Base-by-base conservation (phyloP, 1,140 invertebrate species). In the Drosophila ogumai region DNA sequence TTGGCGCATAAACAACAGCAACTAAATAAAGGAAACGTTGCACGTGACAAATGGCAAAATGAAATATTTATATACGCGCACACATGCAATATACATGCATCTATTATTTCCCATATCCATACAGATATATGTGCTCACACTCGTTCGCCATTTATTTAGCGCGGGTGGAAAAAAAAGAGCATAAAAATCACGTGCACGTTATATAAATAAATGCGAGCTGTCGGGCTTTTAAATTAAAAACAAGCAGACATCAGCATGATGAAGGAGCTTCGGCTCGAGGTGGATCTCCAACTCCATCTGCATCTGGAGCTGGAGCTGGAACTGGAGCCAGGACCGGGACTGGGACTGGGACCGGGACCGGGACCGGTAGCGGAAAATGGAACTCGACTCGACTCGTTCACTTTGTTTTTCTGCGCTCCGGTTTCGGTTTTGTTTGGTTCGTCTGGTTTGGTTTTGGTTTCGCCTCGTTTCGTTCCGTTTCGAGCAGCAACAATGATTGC, bases 1-100 rank as follows among this genome's bases (percentile, higher is more conserved):
- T 84, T 78, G 76, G 54, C 58, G 74, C 75, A 90, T 90, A 79
- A 90, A 84, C 77, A 90, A 90, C 34, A 36, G 50, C 65, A 58
- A 56, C 50, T 58, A 58, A 57, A 69, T 38, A 69, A 69, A 69
- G 67, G 54, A 72, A 59, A 59, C 31, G 55, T 72, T 90, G 69
- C 85, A 90, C 81, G 85, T 90, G 85, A 90, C 85, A 90, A 90
- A 90, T 90, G 85, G 85, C 49, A 36, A 85, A 88, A 88, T 88
- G 68, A 85, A 88, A 88, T 81, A 87, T 87, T 88, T 84, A 87
- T 87, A 74, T 80, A 65, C 63, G 75, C 61, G 52, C 17, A 61
- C 32, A 64, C 55, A 49, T 86, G 59, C 71, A 76, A 68, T 85
- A 71, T 47, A 67, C 61, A 81, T 72, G 50, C 59, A 75, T 66